A percentile compares a stretch with the other conserved stretches of the same genome.
Conservation (phyloP, 2,888 invertebrate genomes). For the Sphaeridia pumilis region DNA sequence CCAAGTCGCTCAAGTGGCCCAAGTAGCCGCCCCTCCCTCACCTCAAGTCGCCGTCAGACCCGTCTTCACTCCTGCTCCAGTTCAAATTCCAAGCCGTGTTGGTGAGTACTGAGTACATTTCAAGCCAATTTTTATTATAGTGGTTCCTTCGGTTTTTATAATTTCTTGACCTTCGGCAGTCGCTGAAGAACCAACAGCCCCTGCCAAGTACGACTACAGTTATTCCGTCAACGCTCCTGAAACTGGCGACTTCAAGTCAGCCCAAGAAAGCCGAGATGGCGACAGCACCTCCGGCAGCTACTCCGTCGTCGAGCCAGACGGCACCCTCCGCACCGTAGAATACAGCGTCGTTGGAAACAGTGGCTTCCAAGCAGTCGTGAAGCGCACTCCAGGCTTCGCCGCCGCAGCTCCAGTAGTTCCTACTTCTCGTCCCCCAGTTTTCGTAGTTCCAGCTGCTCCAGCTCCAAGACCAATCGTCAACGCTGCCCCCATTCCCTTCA, state of each 20-base stretch:
- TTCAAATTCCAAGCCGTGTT: too few relatives aligned
- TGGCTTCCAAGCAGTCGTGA: slow-evolving; percentile 61
- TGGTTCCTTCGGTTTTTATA: too few relatives aligned
- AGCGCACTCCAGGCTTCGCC: slow-evolving; percentile 38
- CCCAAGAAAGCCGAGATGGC: slow-evolving; percentile 58
- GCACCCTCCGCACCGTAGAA: slow-evolving; percentile 55
- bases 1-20: too few relatives aligned
- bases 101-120: too few relatives aligned
- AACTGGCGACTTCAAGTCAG: slow-evolving; percentile 59
- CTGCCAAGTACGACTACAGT: slow-evolving; percentile 61
- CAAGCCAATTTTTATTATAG: too few relatives aligned
- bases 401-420: background rate
- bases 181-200: slow-evolving; percentile 1
- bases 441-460: background rate
- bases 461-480: background rate
- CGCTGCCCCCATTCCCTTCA: background rate
- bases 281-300: slow-evolving; percentile 61
- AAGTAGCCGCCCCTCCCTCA: too few relatives aligned
- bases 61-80: too few relatives aligned
- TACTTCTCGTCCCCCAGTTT: background rate
- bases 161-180: background rate
- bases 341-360: slow-evolving; percentile 60
- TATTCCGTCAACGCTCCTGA: slow-evolving; percentile 64
- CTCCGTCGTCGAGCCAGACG: slow-evolving; percentile 60
- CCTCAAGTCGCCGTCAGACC: too few relatives aligned